Conservation (phyloP, 2,113 vertebrate genomes). For the Elaphurus davidianus region DNA sequence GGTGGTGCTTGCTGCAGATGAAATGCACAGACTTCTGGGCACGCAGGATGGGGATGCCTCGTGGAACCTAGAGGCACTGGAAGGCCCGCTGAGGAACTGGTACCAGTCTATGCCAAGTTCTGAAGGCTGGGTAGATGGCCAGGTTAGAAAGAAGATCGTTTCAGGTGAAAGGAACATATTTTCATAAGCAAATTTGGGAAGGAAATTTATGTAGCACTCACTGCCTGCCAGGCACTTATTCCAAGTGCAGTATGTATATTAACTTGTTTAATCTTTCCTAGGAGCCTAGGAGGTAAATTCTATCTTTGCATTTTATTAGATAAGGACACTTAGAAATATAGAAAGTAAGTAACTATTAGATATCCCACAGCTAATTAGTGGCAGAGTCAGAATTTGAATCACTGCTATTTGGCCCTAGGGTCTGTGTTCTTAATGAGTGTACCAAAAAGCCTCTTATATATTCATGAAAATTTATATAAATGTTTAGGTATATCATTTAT, state of each 20-base stretch:
- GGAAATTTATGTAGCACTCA: not conserved
- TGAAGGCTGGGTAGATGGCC: not conserved
- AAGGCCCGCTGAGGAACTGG: not conserved
- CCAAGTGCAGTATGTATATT: not conserved
- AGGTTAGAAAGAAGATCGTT: not conserved
- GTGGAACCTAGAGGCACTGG: not conserved
- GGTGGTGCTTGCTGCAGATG: not conserved
- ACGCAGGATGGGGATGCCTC: fast-evolving
- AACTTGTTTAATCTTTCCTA: not conserved
- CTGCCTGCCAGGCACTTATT: not conserved
- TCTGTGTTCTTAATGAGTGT: not conserved
- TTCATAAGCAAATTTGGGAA: not conserved
- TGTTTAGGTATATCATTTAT: not conserved
- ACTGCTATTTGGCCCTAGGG: not conserved
- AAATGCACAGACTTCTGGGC: not conserved
- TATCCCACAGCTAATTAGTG: not conserved
- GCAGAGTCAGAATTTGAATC: not conserved
- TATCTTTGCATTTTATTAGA: not conserved
- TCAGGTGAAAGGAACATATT: not conserved
- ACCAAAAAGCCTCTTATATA: not conserved
- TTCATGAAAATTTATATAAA: not conserved
- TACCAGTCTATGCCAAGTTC: not conserved
- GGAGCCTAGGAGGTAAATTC: not conserved
- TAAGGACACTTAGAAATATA: not conserved
- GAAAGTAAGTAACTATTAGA: not conserved